These are phyloP conservation scores for Drosophila repleta DNA, from an alignment of 1,140 invertebrate genomes.

Conservation along the genomic window DNA sequence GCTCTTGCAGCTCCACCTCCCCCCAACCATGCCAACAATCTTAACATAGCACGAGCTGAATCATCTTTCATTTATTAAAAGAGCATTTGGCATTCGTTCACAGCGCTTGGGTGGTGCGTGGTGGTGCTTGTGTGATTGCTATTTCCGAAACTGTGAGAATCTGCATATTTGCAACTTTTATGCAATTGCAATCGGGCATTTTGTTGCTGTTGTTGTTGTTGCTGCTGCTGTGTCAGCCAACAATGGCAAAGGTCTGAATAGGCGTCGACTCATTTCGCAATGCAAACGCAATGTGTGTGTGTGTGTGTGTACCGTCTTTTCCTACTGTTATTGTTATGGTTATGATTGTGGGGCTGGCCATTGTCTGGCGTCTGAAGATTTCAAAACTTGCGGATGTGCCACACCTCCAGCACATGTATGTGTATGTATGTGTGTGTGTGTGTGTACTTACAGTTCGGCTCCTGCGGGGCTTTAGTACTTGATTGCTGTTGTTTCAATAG, in stretches of 20 bases:
- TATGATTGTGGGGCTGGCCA: conserved; percentile 19
- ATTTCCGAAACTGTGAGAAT: conserved; percentile 17
- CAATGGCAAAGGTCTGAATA: conserved; percentile 30
- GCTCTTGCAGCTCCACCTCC: too few species aligned
- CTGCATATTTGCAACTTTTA: conserved; percentile 12
- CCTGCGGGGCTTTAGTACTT: conserved; percentile 7
- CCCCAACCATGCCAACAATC: too few species aligned
- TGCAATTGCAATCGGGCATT: conserved; percentile 13
- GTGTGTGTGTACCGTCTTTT: background rate
- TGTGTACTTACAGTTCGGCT: conserved; percentile 24
- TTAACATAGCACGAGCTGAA: too few species aligned
- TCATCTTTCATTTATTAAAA: background rate
- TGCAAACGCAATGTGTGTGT: conserved; percentile 10
- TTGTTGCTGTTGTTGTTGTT: too few species aligned
- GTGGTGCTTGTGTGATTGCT: background rate
- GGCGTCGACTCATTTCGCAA: conserved; percentile 31
- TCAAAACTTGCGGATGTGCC: conserved; percentile 18
- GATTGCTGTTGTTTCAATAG: background rate
- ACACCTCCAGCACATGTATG: conserved; percentile 2
- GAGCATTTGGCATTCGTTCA: conserved; percentile 1
- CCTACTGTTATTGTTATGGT: conserved; percentile 25
- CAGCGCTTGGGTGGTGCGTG: background rate
- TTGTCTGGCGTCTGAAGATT: conserved; percentile 24
- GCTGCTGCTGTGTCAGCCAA: conserved; percentile 9
- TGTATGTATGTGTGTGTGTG: background rate